Evolutionary conservation across 2,888 invertebrate species (phyloP), one percentile per base, ranked within the genome.

Genomic region (Apotomis turbidana): DNA sequence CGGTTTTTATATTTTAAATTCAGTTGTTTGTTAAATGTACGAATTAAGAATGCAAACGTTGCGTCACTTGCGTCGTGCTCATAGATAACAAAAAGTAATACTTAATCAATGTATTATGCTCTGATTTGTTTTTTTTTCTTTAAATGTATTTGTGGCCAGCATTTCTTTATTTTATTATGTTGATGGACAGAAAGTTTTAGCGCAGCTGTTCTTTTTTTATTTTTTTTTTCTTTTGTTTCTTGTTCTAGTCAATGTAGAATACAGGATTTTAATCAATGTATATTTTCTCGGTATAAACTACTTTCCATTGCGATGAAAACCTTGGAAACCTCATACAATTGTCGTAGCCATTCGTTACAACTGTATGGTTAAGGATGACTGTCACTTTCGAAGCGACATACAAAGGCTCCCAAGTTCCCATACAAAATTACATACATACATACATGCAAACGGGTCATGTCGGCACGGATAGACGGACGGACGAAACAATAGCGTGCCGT

Each of bases 401-500:
- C 70, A 72, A 70, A 55, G 74, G 68, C 72, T 75, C 74, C 73
- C 74, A 74, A 66, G 71, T 64, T 71, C 38, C 70, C 77, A 74
- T 64, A 74, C 75, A 75, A 79, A 79, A 76, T 77, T 76, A 82
- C 77, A 79, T 81, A 80, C 80, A 83, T 76, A 75, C 80, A 83
- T 76, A 75, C 74, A 76, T 58, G 57, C 76, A 76, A 79, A 77
- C 78, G 83, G 86, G 85, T 41, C 86, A 87, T 64, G 69, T 75
- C 73, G 88, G 83, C 81, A 82, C 83, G 85, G 89, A 90, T 91
- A 90, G 90, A 90, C 88, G 83, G 88, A 89, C 90, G 84, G 87
- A 90, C 92, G 88, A 90, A 90, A 93, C 93, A 93, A 93, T 93
- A 90, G 90, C 78, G 78, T 77, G 83, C 84, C 82, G 85, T 82